These are phyloP conservation scores for Eudasyphora cyanicolor DNA, from an alignment of 2,888 invertebrate genomes.

Conservation along the genomic window DNA sequence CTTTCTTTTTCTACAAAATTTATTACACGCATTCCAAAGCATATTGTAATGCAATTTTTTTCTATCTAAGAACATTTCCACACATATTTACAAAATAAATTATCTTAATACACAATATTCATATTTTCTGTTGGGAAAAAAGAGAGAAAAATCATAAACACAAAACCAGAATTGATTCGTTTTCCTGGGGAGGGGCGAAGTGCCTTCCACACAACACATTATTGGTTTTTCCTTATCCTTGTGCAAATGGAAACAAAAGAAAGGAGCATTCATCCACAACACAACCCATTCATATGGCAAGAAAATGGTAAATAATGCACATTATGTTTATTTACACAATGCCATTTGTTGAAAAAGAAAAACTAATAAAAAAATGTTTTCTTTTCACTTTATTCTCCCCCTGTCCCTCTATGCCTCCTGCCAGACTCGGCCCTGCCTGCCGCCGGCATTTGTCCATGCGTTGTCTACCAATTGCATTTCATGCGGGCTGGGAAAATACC, in stretches of 20 bases:
- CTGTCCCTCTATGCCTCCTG: not conserved
- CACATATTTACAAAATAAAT: not conserved
- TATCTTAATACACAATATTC: conserved; percentile 2
- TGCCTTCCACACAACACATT: not conserved
- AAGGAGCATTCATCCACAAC: not conserved
- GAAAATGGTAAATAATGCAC: conserved; percentile 28
- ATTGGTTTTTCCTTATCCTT: not conserved
- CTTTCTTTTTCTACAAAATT: not conserved
- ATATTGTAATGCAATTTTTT: not conserved
- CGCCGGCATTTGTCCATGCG: not conserved
- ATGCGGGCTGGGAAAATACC: not conserved
- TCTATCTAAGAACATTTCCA: not conserved
- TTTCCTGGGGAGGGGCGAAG: not conserved
- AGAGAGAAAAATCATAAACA: not conserved
- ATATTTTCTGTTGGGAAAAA: too few relatives aligned
- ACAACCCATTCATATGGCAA: not conserved
- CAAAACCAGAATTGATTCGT: not conserved
- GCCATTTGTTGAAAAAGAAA: conserved; percentile 39
- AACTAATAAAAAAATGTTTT: conserved; percentile 35
- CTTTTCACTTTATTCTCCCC: not conserved
- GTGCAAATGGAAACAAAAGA: not conserved
- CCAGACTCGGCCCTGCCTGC: not conserved
- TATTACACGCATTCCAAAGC: not conserved
- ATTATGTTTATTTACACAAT: conserved; percentile 28
- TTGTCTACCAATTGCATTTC: not conserved